Percentiles rank a stretch among this genome's conserved stretches.
These are phyloP conservation scores for Magallana nippona DNA, from an alignment of 2,888 invertebrate species.

Conservation along the genomic window DNA sequence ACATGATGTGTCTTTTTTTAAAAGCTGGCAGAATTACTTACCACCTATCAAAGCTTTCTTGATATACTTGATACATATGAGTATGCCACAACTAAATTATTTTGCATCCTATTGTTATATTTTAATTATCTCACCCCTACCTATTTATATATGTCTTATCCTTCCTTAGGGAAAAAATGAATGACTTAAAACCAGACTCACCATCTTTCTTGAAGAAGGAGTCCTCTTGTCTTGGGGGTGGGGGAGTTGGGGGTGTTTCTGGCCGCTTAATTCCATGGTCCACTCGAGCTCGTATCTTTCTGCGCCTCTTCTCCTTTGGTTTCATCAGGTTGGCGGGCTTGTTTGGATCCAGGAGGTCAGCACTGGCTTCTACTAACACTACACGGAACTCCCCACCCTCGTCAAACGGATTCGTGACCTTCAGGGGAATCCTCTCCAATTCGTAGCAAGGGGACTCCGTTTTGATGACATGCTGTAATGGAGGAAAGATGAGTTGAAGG, in stretches of 20 bases:
- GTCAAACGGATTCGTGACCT: conserved; percentile 77
- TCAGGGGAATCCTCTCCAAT: conserved; percentile 71
- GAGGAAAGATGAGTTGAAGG: not conserved
- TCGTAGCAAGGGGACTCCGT: conserved; percentile 78
- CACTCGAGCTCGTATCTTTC: conserved; percentile 68
- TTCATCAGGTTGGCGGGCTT: conserved; percentile 60
- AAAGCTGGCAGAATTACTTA: not conserved
- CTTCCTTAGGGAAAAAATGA: too few species aligned
- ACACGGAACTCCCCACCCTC: conserved; percentile 76
- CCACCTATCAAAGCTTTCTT: too few species aligned
- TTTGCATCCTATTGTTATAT: too few species aligned
- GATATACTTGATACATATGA: too few species aligned
- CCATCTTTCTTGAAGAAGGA: conserved; percentile 58
- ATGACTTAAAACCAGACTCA: conserved; percentile 25
- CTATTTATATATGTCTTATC: too few species aligned
- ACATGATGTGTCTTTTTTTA: not conserved
- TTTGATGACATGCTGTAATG: conserved; percentile 71
- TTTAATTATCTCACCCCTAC: too few species aligned
- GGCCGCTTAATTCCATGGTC: conserved; percentile 70
- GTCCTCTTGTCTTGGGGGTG: conserved; percentile 56
- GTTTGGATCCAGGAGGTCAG: conserved; percentile 62
- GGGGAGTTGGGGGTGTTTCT: conserved; percentile 67
- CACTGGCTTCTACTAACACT: conserved; percentile 74
- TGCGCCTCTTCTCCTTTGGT: conserved; percentile 65
- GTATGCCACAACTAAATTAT: too few species aligned